phyloP scores from a whole-genome alignment of 2,113 vertebrate genomes.

The Stictonetta naevosa region DNA sequence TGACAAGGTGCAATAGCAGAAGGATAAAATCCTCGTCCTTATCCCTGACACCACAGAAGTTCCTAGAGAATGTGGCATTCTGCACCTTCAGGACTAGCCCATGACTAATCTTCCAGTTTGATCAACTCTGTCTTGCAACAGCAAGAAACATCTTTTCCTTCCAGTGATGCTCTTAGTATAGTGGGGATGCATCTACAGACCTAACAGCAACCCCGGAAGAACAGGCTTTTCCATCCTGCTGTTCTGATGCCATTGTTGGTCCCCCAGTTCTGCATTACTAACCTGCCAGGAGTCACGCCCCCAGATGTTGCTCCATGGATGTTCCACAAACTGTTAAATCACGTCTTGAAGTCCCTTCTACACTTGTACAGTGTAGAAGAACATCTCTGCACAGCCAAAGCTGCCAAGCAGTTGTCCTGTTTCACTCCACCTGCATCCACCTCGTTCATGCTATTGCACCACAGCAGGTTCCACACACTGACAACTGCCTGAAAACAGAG shows the following conservation, averaged over 20 bases:
- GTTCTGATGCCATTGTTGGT: neutral
- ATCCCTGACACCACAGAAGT: neutral
- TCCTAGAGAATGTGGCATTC: neutral
- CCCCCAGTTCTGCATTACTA: neutral
- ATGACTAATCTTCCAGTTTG: neutral
- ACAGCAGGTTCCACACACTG: neutral
- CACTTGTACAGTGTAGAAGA: neutral
- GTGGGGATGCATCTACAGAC: neutral
- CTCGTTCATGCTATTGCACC: neutral
- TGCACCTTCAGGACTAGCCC: neutral
- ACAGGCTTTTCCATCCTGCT: neutral
- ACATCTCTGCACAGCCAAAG: neutral
- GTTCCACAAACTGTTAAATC: neutral
- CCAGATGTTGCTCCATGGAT: neutral
- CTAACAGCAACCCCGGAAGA: neutral
- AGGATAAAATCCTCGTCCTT: neutral
- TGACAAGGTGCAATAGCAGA: neutral
- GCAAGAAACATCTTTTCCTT: neutral
- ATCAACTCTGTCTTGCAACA: neutral
- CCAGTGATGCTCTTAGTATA: fast-evolving
- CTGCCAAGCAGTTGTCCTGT: neutral
- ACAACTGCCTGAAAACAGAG: neutral
- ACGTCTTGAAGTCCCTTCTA: neutral
- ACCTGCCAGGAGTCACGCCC: neutral
- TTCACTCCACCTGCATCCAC: neutral